Evolutionary conservation across 2,797 vertebrate genomes (phyloP), one percentile per base, ranked within the genome.

Genomic region (Enteromius afrohamiltoni): DNA sequence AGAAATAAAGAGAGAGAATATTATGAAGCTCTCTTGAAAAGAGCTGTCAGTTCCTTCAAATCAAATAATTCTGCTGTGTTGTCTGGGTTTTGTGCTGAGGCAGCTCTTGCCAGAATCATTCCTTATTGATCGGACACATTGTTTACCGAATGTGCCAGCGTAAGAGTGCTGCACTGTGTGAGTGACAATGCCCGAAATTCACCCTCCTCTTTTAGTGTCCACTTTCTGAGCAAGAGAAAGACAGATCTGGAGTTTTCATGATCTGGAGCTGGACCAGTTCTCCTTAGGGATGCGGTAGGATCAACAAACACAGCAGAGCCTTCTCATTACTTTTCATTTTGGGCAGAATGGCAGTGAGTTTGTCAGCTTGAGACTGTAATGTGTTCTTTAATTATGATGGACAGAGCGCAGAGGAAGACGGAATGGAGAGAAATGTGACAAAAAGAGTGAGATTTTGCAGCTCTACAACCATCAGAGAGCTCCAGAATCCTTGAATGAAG

Each of bases 81-180:
- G 78, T 86, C 37, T 42, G 40, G 1, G 8, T 83, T 82, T 87
- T 86, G 55, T 85, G 87, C 87, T 83, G 85, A 88, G 79, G 71
- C 78, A 86, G 86, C 77, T 14, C 42, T 75, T 69, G 83, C 74
- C 85, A 83, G 73, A 81, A 85, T 86, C 49, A 55, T 55, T 87
- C 34, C 3, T 49, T 71, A 87, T 89, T 71, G 86, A 89, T 83
- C 77, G 58, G 70, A 69, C 64, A 13, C 68, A 71, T 77, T 86
- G 74, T 86, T 85, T 83, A 76, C 80, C 23, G 45, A 83, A 83
- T 77, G 77, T 79, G 65, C 58, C 80, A 68, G 65, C n/a, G 21
- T 69, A 55, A 80, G 77, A 34, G 53, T 64, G 76, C 82, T 70
- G 51, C 4, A 8, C 60, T 8, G 34, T 2, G 6, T 68, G 79